Percentiles rank a stretch among this genome's conserved stretches.
Evolutionary conservation across 2,113 vertebrate species (phyloP).

Genomic region (Capreolus pygargus): DNA sequence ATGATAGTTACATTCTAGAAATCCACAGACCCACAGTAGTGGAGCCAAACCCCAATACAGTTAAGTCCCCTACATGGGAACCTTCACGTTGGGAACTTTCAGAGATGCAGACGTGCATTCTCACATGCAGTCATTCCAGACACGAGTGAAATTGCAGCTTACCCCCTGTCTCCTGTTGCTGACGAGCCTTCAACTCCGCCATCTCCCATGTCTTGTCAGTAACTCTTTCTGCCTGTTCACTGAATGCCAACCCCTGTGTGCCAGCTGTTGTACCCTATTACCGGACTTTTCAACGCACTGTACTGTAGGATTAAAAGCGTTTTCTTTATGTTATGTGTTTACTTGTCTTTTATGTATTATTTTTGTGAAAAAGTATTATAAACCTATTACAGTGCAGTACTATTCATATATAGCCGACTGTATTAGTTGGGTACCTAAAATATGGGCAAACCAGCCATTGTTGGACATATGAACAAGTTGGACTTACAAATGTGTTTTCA

Average conservation of each 20-base stretch:
- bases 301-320: not conserved
- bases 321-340: not conserved
- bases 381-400: not conserved
- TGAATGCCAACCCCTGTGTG: not conserved
- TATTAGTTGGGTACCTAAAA: not conserved
- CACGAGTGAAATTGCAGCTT: not conserved
- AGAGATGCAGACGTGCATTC: not conserved
- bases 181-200: not conserved
- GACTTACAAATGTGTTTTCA: not conserved
- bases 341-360: not conserved
- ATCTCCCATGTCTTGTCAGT: not conserved
- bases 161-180: not conserved
- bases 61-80: not conserved
- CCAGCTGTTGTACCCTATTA: not conserved
- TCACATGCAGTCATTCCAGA: not conserved
- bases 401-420: not conserved
- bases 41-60: not conserved
- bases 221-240: not conserved
- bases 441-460: not conserved
- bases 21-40: accelerated
- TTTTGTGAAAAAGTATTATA: too few relatives aligned
- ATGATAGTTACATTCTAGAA: accelerated
- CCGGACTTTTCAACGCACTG: not conserved
- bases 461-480: not conserved
- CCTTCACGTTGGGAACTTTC: not conserved